phyloP scores from a whole-genome alignment of 2,888 invertebrate genomes.

The Blera fallax region DNA sequence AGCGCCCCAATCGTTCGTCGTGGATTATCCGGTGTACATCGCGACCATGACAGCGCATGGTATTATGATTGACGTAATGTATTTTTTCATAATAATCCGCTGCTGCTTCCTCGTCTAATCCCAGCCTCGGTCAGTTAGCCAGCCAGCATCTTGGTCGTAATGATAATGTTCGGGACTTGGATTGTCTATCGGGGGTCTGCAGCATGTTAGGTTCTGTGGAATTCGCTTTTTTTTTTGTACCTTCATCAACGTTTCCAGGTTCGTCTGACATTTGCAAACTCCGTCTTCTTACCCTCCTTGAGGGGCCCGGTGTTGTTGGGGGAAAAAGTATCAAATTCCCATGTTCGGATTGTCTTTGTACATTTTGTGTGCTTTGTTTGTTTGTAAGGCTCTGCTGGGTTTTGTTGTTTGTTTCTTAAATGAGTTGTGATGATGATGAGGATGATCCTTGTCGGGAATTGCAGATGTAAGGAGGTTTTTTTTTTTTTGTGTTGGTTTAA shows the following conservation, averaged over 20 bases:
- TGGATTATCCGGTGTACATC: conserved; percentile 64
- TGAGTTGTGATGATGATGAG: conserved; percentile 52
- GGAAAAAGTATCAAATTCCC: conserved; percentile 64
- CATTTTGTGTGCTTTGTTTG: not conserved
- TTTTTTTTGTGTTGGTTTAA: not conserved
- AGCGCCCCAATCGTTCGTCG: conserved; percentile 16
- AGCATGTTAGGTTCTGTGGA: conserved; percentile 37
- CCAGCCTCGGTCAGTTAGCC: conserved; percentile 12
- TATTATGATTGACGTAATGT: conserved; percentile 73
- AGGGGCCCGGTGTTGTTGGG: not conserved
- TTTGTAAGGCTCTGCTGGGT: not conserved
- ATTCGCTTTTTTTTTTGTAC: conserved; percentile 66
- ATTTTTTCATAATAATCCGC: conserved; percentile 64
- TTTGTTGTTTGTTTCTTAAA: conserved; percentile 50
- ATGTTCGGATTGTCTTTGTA: conserved; percentile 29
- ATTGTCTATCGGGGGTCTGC: conserved; percentile 61
- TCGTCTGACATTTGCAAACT: conserved; percentile 66
- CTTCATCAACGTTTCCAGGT: conserved; percentile 62
- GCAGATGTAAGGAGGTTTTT: conserved; percentile 1
- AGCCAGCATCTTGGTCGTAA: conserved; percentile 52
- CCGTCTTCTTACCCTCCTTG: not conserved
- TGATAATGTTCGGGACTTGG: conserved; percentile 66
- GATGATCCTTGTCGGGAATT: conserved; percentile 26
- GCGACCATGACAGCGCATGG: conserved; percentile 64
- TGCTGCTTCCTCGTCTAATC: conserved; percentile 58